Percentiles rank a stretch among this genome's conserved stretches.
Evolutionary conservation across 2,797 vertebrate species (phyloP).

Genomic region (Hydrophis major): DNA sequence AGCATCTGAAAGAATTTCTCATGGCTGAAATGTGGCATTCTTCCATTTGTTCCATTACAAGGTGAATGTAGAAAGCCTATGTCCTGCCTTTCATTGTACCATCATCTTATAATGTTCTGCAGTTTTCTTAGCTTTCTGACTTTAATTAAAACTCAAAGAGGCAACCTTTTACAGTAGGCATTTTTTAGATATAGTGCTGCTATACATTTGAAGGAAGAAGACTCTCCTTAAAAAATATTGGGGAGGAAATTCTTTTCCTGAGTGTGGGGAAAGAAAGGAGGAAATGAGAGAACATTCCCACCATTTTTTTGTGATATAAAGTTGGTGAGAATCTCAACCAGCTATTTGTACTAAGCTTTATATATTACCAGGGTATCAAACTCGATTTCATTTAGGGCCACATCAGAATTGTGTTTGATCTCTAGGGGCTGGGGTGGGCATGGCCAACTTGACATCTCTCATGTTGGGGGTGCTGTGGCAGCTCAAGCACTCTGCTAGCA

Average conservation of each 20-base stretch:
- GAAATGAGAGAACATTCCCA: not conserved
- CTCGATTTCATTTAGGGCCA: too few species aligned
- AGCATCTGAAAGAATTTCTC: not conserved
- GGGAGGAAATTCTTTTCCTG: not conserved
- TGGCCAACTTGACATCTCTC: too few species aligned
- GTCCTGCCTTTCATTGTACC: not conserved
- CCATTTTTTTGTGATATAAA: not conserved
- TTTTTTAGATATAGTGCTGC: not conserved
- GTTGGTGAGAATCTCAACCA: not conserved
- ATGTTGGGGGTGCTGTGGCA: too few species aligned
- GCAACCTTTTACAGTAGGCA: not conserved
- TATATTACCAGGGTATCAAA: not conserved
- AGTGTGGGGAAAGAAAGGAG: not conserved
- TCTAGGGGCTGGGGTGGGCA: too few species aligned
- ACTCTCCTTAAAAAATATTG: not conserved
- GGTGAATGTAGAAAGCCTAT: not conserved
- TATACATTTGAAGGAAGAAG: not conserved
- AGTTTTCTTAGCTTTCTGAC: not conserved
- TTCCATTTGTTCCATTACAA: not conserved
- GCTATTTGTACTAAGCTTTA: not conserved
- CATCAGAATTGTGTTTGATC: too few species aligned
- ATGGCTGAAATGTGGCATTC: not conserved
- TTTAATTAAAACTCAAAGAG: not conserved
- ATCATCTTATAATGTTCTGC: not conserved
- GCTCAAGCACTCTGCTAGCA: too few species aligned